Evolutionary conservation across 2,888 invertebrate species (phyloP).

Genomic region (Chymomyza fuscimana): DNA sequence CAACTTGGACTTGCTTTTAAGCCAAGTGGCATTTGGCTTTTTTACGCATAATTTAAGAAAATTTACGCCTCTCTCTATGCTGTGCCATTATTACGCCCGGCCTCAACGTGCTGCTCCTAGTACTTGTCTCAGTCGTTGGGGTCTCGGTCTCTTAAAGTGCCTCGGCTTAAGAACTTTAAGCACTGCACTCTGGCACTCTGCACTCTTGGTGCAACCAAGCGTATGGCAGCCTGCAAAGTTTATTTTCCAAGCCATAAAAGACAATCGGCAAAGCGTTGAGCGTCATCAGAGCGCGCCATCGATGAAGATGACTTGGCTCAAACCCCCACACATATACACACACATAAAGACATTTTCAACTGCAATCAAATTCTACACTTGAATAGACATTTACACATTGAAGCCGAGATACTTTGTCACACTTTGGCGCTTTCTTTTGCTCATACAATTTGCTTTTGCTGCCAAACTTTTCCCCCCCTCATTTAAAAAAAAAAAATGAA

Average conservation of each 20-base stretch:
- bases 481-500: neutral
- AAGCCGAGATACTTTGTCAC: slow-evolving; percentile 57
- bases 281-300: slow-evolving; percentile 48
- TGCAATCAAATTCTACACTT: slow-evolving; percentile 78
- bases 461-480: slow-evolving; percentile 3
- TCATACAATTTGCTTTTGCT: slow-evolving; percentile 29
- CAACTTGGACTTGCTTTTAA: slow-evolving; percentile 2
- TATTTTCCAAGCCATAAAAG: slow-evolving; percentile 76
- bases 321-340: slow-evolving; percentile 13
- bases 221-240: slow-evolving; percentile 54
- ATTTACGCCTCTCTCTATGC: slow-evolving; percentile 56
- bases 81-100: neutral
- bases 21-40: slow-evolving; percentile 3
- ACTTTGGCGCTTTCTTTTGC: slow-evolving; percentile 51
- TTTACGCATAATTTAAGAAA: slow-evolving; percentile 68
- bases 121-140: neutral
- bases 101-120: neutral
- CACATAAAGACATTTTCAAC: slow-evolving; percentile 73
- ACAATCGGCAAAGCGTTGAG: slow-evolving; percentile 53
- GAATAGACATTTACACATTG: slow-evolving; percentile 63
- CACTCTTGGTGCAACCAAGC: slow-evolving; percentile 53
- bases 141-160: slow-evolving; percentile 38
- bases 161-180: slow-evolving; percentile 27
- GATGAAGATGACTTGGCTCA: slow-evolving; percentile 58
- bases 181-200: neutral